A percentile compares a stretch with the other conserved stretches of the same genome.
Evolutionary conservation across 2,797 vertebrate genomes (phyloP).

Genomic region (Propithecus deckenii): DNA sequence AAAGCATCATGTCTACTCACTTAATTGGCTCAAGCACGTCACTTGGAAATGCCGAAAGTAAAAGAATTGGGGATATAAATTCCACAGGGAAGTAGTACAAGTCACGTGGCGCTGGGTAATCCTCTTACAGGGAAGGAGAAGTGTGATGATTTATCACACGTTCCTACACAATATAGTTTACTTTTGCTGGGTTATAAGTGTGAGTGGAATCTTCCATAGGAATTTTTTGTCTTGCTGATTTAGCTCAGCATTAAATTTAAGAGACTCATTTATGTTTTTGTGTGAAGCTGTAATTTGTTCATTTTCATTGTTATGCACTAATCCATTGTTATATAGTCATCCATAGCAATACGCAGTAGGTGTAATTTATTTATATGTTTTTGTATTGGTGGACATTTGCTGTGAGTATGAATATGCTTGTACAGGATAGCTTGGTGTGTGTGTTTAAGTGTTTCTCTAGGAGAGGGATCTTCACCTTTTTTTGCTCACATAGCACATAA

Average conservation of each 20-base stretch:
- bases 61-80: not conserved
- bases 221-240: not conserved
- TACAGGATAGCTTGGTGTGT: not conserved
- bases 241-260: not conserved
- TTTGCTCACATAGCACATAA: not conserved
- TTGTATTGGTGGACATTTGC: not conserved
- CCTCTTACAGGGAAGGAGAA: not conserved
- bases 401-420: not conserved
- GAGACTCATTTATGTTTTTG: not conserved
- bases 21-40: not conserved
- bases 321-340: not conserved
- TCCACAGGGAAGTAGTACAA: not conserved
- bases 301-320: not conserved
- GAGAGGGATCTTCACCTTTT: not conserved
- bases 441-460: not conserved
- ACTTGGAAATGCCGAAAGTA: not conserved
- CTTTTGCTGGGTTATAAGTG: not conserved
- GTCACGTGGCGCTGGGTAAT: not conserved
- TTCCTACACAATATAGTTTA: not conserved
- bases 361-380: not conserved
- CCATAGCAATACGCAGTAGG: not conserved
- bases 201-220: not conserved
- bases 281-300: not conserved
- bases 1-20: not conserved
- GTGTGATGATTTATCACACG: not conserved